These are phyloP conservation scores for Pocillopora meandrina DNA, from an alignment of 92 coral and sea anemone genomes.

Conservation along the genomic window DNA sequence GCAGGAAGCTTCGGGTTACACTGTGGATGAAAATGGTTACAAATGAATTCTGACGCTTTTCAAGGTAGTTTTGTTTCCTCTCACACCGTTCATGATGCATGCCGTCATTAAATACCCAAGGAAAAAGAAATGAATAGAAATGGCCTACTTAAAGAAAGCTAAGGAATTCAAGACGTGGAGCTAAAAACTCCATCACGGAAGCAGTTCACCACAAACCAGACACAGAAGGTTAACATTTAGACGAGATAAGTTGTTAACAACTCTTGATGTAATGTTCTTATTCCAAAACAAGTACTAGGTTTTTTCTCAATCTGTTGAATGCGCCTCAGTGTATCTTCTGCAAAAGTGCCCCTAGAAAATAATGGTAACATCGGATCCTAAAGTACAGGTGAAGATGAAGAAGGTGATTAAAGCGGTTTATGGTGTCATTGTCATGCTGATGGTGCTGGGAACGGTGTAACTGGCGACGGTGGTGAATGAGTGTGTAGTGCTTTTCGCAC, in stretches of 20 bases:
- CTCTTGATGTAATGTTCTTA: slow-evolving; percentile 56
- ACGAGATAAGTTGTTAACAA: slow-evolving; percentile 59
- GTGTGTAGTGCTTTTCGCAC: too few species aligned
- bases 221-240: slow-evolving; percentile 66
- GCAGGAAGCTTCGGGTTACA: too few species aligned
- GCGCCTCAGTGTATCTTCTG: slow-evolving; percentile 40
- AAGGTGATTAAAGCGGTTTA: too few species aligned
- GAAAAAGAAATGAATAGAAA: slow-evolving; percentile 66
- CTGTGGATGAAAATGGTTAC: too few species aligned
- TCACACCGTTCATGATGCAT: slow-evolving; percentile 68
- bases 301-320: slow-evolving; percentile 19
- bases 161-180: slow-evolving; percentile 40
- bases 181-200: slow-evolving; percentile 48
- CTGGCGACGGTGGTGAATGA: too few species aligned
- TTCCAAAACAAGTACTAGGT: slow-evolving; percentile 25
- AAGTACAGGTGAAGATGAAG: too few species aligned
- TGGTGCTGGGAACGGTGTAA: too few species aligned
- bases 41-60: not conserved
- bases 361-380: not conserved
- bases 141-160: slow-evolving; percentile 50
- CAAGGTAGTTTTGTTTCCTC: slow-evolving; percentile 45
- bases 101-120: slow-evolving; percentile 76
- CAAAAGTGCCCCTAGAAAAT: slow-evolving; percentile 39
- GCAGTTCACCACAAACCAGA: slow-evolving; percentile 84
- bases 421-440: too few species aligned